A percentile compares a stretch with the other conserved stretches of the same genome.
These are phyloP conservation scores for Phlogophora meticulosa DNA, from an alignment of 2,888 invertebrate species.

Conservation along the genomic window DNA sequence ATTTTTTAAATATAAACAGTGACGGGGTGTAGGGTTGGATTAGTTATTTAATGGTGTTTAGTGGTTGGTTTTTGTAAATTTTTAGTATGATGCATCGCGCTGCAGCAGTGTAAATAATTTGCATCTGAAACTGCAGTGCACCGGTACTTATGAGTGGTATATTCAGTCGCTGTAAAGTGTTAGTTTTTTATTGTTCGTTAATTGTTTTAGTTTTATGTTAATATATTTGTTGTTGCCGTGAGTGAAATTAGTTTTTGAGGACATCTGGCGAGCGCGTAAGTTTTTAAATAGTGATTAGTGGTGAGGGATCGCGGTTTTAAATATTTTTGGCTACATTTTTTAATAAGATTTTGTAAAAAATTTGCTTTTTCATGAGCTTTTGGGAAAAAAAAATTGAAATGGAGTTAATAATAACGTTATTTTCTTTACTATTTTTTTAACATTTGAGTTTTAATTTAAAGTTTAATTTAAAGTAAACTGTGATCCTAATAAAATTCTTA, in stretches of 20 bases:
- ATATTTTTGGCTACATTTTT: conserved; percentile 8
- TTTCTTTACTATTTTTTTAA: background rate
- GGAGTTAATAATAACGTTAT: too few relatives aligned
- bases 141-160: conserved; percentile 88
- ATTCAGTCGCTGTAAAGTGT: conserved; percentile 87
- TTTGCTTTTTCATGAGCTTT: background rate
- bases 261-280: conserved; percentile 69
- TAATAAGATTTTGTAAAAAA: background rate
- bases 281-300: conserved; percentile 53
- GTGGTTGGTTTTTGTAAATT: conserved; percentile 63
- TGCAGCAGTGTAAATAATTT: conserved; percentile 89
- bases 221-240: conserved; percentile 73
- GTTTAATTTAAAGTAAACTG: background rate
- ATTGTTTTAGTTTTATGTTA: conserved; percentile 73
- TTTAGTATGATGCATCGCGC: conserved; percentile 78
- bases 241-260: conserved; percentile 75
- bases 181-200: conserved; percentile 75
- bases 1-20: conserved; percentile 77
- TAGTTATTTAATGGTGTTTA: conserved; percentile 55
- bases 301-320: conserved; percentile 13
- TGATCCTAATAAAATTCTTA: background rate
- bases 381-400: rapidly evolving
- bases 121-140: conserved; percentile 85
- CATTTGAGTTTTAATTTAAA: too few relatives aligned
- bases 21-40: conserved; percentile 44